phyloP scores from a whole-genome alignment of 2,888 invertebrate species.

The Rapana venosa region DNA sequence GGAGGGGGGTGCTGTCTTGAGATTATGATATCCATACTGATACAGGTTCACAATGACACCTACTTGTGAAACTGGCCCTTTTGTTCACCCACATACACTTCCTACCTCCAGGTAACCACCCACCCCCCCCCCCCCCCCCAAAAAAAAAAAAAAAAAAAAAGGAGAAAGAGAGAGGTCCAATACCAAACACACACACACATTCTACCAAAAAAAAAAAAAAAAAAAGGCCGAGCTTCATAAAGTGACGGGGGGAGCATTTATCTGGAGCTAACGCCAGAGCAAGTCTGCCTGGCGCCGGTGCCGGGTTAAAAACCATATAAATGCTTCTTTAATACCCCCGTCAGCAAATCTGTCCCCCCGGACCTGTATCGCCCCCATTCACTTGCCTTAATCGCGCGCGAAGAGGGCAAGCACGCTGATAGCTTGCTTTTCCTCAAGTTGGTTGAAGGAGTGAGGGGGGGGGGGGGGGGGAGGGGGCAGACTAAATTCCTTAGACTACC shows the following conservation, averaged over 20 bases:
- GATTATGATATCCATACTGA: no score
- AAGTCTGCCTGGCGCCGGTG: constrained; percentile 43
- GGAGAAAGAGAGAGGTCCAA: background rate
- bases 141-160: background rate
- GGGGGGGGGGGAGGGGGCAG: background rate
- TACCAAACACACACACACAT: background rate
- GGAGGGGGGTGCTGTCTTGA: no score
- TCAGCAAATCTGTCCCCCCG: constrained; percentile 31
- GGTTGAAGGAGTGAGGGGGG: no score
- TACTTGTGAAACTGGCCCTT: no score
- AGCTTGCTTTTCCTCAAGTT: constrained; percentile 16
- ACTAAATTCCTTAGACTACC: background rate
- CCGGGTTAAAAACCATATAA: constrained; percentile 37
- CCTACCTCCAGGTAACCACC: background rate
- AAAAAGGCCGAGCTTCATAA: constrained; percentile 25
- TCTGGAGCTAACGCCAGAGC: constrained; percentile 33
- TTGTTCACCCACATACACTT: no score
- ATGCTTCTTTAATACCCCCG: constrained; percentile 42
- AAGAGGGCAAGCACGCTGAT: constrained; percentile 21
- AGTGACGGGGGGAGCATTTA: constrained; percentile 34
- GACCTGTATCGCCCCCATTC: constrained; percentile 33
- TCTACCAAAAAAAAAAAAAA: background rate
- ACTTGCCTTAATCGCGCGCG: constrained; percentile 44
- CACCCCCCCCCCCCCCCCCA: background rate
- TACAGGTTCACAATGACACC: no score